phyloP scores from a whole-genome alignment of 2,113 vertebrate genomes.

The Clarias magur region DNA sequence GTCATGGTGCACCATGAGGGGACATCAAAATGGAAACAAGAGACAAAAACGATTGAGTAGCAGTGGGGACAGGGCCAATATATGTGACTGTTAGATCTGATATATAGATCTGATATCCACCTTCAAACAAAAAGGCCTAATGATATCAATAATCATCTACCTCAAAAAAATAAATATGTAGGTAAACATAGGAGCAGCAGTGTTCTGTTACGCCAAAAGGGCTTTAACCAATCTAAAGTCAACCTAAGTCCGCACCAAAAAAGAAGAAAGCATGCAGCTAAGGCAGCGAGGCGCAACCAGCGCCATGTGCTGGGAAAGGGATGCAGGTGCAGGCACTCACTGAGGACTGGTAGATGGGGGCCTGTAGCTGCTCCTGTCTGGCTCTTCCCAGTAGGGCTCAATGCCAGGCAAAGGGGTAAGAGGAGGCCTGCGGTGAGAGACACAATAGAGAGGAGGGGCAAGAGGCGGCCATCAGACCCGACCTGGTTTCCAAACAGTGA shows the following conservation, averaged over 20 bases:
- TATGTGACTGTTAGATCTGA: constrained; percentile 3
- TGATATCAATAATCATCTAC: constrained; percentile 29
- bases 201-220: constrained; percentile 30
- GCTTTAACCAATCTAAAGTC: constrained; percentile 22
- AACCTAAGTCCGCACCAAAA: constrained; percentile 39
- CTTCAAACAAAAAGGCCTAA: constrained; percentile 20
- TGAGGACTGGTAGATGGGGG: constrained; percentile 79
- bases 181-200: constrained; percentile 46
- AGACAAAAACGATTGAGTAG: constrained; percentile 33
- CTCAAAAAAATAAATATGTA: constrained; percentile 2
- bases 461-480: constrained; percentile 51
- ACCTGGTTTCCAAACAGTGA: constrained; percentile 61
- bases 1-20: constrained; percentile 44
- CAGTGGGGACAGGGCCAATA: constrained; percentile 25
- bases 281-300: constrained; percentile 60
- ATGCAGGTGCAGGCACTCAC: constrained; percentile 79
- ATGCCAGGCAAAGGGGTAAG: constrained; percentile 83
- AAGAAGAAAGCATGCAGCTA: constrained; percentile 72
- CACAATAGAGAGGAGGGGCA: constrained; percentile 75
- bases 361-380: constrained; percentile 81
- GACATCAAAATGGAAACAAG: constrained; percentile 43
- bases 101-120: constrained; percentile 1
- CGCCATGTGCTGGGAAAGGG: constrained; percentile 49
- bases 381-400: constrained; percentile 83
- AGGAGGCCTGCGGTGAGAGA: constrained; percentile 82